Percentiles rank a stretch among this genome's conserved stretches.
phyloP scores from a whole-genome alignment of 2,113 vertebrate species.

The Oostethus manadensis region DNA sequence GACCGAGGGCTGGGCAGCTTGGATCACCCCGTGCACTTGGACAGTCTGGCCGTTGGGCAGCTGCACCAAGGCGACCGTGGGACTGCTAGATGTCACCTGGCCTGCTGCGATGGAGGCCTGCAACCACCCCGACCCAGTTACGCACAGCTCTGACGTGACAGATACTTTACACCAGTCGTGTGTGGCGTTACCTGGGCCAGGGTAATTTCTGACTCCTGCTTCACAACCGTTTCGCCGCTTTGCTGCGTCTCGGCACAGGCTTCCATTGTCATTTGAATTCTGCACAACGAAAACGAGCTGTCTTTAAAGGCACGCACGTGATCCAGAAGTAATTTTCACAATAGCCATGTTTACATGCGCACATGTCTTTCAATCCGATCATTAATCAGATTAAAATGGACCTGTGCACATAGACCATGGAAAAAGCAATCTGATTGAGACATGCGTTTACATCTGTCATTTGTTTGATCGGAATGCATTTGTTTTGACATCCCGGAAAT shows the following conservation, averaged over 20 bases:
- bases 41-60: constrained; percentile 97
- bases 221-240: constrained; percentile 92
- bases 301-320: background rate
- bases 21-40: constrained; percentile 98
- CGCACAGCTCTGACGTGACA: background rate
- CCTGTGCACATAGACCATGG: too few species aligned
- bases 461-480: too few species aligned
- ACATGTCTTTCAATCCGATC: too few species aligned
- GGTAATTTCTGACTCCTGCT: constrained; percentile 89
- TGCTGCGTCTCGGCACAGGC: constrained; percentile 94
- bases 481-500: too few species aligned
- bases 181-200: constrained; percentile 84
- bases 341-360: too few species aligned
- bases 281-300: constrained; percentile 38
- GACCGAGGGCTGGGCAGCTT: constrained; percentile 95
- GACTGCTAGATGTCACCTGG: constrained; percentile 82
- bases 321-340: background rate
- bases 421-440: too few species aligned
- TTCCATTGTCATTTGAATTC: constrained; percentile 99
- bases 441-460: too few species aligned
- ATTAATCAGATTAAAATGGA: too few species aligned
- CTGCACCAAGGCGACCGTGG: constrained; percentile 94
- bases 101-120: constrained; percentile 88
- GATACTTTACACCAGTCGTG: background rate
- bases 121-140: constrained; percentile 2